Evolutionary conservation across 2,888 invertebrate species (phyloP).

Genomic region (Xanthorhoe spadicearia): DNA sequence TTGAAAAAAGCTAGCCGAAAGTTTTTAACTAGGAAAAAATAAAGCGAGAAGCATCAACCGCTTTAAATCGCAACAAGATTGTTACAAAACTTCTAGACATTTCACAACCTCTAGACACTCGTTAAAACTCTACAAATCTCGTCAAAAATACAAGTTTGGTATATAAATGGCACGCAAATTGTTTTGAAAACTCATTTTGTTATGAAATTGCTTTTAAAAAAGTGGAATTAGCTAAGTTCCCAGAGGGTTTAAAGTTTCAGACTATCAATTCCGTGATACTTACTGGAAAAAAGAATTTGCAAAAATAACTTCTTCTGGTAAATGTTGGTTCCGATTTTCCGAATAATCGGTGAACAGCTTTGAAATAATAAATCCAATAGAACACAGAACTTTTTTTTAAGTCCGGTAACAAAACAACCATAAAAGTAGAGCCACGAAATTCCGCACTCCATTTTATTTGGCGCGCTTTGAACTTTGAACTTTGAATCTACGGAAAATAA

Average conservation of each 20-base stretch:
- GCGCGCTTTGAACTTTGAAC: too few species aligned
- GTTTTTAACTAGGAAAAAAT: too few species aligned
- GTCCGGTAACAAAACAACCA: too few species aligned
- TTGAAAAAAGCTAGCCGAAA: too few species aligned
- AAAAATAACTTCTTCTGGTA: neutral
- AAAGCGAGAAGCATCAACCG: too few species aligned
- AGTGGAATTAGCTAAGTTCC: neutral
- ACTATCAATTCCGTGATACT: neutral
- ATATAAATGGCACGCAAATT: neutral
- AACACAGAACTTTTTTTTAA: too few species aligned
- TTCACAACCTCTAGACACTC: neutral
- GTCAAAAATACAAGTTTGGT: neutral
- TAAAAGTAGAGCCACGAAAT: too few species aligned
- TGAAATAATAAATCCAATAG: too few species aligned
- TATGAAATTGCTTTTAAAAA: neutral
- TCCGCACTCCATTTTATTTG: too few species aligned
- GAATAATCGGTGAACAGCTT: too few species aligned
- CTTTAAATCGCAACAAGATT: neutral
- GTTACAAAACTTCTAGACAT: neutral
- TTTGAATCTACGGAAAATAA: too few species aligned
- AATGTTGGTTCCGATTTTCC: too few species aligned
- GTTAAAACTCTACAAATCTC: neutral
- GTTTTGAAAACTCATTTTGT: neutral
- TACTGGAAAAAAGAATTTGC: neutral
- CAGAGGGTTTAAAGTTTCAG: neutral